A percentile compares a stretch with the other conserved stretches of the same genome.
Conservation (phyloP, 2,797 vertebrate species). For the Phoebastria nigripes region DNA sequence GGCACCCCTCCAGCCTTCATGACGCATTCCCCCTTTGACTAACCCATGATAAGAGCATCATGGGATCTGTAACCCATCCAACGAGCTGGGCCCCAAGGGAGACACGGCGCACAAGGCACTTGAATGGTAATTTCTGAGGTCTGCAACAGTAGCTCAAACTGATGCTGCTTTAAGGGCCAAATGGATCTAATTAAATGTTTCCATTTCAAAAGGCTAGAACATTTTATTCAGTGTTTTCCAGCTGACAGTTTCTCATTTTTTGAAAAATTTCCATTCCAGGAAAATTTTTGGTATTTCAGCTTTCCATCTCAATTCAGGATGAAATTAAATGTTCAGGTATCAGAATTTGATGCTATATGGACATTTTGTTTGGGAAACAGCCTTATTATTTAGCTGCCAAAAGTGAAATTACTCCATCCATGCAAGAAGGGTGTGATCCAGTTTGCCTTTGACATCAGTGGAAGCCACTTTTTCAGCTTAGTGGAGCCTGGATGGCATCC, state of each 20-base stretch:
- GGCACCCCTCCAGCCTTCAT: conserved; percentile 48
- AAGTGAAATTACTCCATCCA: background rate
- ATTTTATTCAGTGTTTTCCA: conserved; percentile 29
- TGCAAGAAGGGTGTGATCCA: background rate
- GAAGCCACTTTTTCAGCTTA: background rate
- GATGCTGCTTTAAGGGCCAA: conserved; percentile 38
- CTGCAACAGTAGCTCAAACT: conserved; percentile 48
- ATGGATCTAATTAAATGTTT: conserved; percentile 64
- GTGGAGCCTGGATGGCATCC: background rate
- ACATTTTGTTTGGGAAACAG: background rate
- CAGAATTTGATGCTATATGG: background rate
- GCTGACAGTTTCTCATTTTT: background rate
- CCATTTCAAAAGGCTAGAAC: conserved; percentile 54
- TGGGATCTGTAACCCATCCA: conserved; percentile 54
- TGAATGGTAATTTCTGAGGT: conserved; percentile 35
- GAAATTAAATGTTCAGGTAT: background rate
- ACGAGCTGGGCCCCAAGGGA: background rate
- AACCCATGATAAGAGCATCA: conserved; percentile 43
- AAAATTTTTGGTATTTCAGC: conserved; percentile 2
- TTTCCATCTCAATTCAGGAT: background rate
- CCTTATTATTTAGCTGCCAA: background rate
- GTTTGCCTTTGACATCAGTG: background rate
- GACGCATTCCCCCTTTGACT: conserved; percentile 49
- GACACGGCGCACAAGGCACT: background rate
- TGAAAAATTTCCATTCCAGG: background rate